phyloP scores from a whole-genome alignment of 2,888 invertebrate genomes.

The Clunio marinus region DNA sequence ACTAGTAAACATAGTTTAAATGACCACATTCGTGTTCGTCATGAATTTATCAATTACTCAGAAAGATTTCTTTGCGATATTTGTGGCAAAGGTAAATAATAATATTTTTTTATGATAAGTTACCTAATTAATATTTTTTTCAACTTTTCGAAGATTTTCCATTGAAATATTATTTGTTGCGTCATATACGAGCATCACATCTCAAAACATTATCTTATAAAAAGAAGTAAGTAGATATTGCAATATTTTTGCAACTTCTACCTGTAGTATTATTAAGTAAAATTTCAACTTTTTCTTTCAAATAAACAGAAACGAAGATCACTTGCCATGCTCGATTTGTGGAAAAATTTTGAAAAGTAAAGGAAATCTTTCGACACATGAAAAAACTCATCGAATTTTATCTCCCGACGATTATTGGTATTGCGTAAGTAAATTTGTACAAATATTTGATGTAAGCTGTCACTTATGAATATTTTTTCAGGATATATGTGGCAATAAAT shows the following conservation, averaged over 20 bases:
- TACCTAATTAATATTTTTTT: no score
- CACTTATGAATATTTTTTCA: neutral
- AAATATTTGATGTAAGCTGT: neutral
- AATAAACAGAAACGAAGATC: neutral
- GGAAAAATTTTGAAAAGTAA: conserved; percentile 24
- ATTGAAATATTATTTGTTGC: conserved; percentile 16
- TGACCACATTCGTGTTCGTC: conserved; percentile 19
- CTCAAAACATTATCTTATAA: conserved; percentile 17
- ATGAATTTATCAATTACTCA: conserved; percentile 1
- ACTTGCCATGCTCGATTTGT: conserved; percentile 19
- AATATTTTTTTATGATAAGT: no score
- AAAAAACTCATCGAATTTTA: conserved; percentile 19
- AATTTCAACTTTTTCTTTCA: no score
- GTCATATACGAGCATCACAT: conserved; percentile 21
- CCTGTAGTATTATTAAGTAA: no score
- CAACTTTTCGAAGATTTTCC: conserved; percentile 22
- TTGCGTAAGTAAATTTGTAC: conserved; percentile 11
- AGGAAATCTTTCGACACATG: conserved; percentile 31
- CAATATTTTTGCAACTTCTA: no score
- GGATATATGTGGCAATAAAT: conserved; percentile 31
- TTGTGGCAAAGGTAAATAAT: no score
- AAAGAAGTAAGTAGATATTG: conserved; percentile 9
- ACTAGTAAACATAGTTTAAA: conserved; percentile 19
- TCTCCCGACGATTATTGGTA: conserved; percentile 25
- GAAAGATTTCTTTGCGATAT: conserved; percentile 19